These are phyloP conservation scores for Hirtodrosophila histrioides DNA, from an alignment of 2,888 invertebrate genomes.

Conservation along the genomic window DNA sequence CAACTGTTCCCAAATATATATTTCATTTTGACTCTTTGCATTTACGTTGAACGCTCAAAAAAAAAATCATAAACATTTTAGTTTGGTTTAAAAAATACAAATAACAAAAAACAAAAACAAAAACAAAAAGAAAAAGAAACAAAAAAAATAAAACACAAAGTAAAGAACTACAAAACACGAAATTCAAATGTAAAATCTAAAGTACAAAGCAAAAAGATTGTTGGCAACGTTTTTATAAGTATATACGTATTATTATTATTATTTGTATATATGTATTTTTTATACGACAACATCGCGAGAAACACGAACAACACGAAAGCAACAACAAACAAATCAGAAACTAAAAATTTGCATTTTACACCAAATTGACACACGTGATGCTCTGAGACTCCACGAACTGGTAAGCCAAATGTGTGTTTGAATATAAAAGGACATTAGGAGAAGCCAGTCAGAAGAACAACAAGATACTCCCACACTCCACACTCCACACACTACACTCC, in stretches of 20 bases:
- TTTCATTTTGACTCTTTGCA: constrained; percentile 50
- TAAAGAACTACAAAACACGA: constrained; percentile 40
- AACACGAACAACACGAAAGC: constrained; percentile 41
- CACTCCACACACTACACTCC: not conserved
- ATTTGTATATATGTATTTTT: constrained; percentile 75
- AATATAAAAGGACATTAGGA: constrained; percentile 27
- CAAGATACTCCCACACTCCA: constrained; percentile 7
- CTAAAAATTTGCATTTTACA: constrained; percentile 25
- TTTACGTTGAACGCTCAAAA: constrained; percentile 49
- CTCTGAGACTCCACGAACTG: constrained; percentile 53
- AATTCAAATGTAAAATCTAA: constrained; percentile 74
- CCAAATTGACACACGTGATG: constrained; percentile 47
- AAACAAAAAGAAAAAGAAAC: constrained; percentile 14
- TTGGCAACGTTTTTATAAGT: constrained; percentile 77
- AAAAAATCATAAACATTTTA: constrained; percentile 35
- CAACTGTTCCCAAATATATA: constrained; percentile 45
- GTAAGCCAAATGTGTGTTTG: constrained; percentile 43
- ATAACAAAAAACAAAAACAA: constrained; percentile 22
- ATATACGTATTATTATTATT: constrained; percentile 71
- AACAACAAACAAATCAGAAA: constrained; percentile 8
- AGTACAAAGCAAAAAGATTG: constrained; percentile 78
- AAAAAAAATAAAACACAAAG: constrained; percentile 22
- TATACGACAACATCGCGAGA: constrained; percentile 67
- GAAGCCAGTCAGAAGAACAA: constrained; percentile 21
- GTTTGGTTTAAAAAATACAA: constrained; percentile 27